These are phyloP conservation scores for Cerceris ruficornis DNA, from an alignment of 2,888 invertebrate genomes.

Conservation along the genomic window DNA sequence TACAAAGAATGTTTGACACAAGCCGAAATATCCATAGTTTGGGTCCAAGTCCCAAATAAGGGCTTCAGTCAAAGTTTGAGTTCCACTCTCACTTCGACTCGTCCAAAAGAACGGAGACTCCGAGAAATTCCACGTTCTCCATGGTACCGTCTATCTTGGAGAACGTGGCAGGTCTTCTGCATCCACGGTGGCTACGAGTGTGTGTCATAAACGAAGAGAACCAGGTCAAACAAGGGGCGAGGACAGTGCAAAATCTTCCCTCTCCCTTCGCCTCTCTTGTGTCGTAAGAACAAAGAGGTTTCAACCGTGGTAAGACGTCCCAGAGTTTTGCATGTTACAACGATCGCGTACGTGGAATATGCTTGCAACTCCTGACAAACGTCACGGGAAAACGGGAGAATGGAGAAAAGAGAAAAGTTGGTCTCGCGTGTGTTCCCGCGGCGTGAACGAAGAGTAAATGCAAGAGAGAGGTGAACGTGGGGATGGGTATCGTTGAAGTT, in stretches of 20 bases:
- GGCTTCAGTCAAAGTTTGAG: too few relatives aligned
- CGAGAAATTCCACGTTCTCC: slow-evolving; percentile 38
- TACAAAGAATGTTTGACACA: too few relatives aligned
- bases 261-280: slow-evolving; percentile 8
- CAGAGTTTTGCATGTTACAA: slow-evolving; percentile 14
- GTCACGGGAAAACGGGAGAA: background rate
- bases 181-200: slow-evolving; percentile 22
- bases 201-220: slow-evolving; percentile 48
- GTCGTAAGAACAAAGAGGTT: slow-evolving; percentile 5
- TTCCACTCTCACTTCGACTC: background rate
- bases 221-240: slow-evolving; percentile 44
- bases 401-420: too few relatives aligned
- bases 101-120: slow-evolving; percentile 3
- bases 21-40: slow-evolving; percentile 19
- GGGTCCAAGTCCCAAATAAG: too few relatives aligned
- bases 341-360: background rate
- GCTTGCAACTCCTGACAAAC: background rate
- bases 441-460: too few relatives aligned
- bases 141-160: slow-evolving; percentile 31
- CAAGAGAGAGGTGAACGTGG: too few relatives aligned
- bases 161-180: slow-evolving; percentile 23
- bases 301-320: background rate
- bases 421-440: too few relatives aligned
- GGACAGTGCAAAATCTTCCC: slow-evolving; percentile 23
- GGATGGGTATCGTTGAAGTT: too few relatives aligned